Conservation (phyloP, 2,797 vertebrate species). For the Anableps anableps region DNA sequence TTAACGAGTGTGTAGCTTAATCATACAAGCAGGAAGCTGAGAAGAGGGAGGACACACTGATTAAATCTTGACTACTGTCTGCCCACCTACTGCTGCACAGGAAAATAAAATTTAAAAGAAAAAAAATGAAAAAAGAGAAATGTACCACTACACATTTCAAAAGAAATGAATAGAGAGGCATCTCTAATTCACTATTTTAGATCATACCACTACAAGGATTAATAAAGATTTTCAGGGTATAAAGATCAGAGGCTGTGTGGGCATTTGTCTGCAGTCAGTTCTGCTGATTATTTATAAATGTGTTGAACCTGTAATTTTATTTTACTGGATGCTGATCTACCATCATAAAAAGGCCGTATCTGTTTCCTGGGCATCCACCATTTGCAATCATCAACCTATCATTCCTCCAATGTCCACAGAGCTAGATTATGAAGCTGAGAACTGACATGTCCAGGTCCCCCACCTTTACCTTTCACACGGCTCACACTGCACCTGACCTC, state of each 20-base stretch:
- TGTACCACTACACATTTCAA: neutral
- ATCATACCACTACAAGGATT: neutral
- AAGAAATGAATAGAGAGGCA: neutral
- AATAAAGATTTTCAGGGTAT: neutral
- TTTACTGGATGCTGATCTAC: neutral
- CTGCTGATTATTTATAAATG: neutral
- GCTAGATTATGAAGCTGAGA: no score
- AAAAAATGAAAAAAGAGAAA: neutral
- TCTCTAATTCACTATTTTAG: neutral
- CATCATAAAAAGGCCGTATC: no score
- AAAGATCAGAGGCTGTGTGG: neutral
- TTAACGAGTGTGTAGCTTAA: neutral
- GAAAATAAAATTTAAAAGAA: neutral
- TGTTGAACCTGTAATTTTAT: neutral
- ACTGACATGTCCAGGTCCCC: no score
- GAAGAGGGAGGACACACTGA: neutral
- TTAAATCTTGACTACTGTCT: neutral
- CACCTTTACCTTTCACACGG: no score
- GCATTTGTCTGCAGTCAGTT: neutral
- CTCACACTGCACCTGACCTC: neutral
- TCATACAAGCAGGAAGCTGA: neutral
- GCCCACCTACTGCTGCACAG: neutral
- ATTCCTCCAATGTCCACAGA: no score
- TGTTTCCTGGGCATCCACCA: neutral
- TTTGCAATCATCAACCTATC: no score